A percentile compares a stretch with the other conserved stretches of the same genome.
Conservation (phyloP, 1,140 invertebrate genomes). For the Geopemphigus sp. region DNA sequence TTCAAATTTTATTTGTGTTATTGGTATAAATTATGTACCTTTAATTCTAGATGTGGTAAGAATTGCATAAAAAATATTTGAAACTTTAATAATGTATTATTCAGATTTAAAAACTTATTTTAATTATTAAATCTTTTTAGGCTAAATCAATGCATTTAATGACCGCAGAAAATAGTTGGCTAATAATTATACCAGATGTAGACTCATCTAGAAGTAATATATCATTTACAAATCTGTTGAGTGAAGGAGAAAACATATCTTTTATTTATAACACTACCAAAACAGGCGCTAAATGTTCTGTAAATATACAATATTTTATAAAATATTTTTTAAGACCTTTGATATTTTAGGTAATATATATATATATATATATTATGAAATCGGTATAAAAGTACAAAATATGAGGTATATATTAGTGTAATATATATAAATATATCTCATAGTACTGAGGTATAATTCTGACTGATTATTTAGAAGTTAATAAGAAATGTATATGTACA, state of each 20-base stretch:
- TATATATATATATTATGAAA: background rate
- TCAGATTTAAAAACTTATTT: background rate
- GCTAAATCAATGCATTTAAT: conserved; percentile 67
- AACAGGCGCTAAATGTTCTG: conserved; percentile 58
- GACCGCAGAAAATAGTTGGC: conserved; percentile 71
- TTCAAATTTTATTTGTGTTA: conserved; percentile 50
- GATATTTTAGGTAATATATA: too few relatives aligned
- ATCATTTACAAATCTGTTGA: conserved; percentile 61
- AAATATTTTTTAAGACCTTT: background rate
- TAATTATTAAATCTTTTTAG: conserved; percentile 54
- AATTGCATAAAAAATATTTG: background rate
- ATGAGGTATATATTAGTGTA: too few relatives aligned
- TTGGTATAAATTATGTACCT: conserved; percentile 64
- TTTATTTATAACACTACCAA: conserved; percentile 72
- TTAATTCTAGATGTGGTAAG: conserved; percentile 62
- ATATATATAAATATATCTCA: too few relatives aligned
- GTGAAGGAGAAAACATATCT: conserved; percentile 79
- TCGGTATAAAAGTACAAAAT: too few relatives aligned
- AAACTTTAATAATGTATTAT: background rate
- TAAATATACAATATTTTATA: conserved; percentile 55
- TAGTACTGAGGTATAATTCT: too few relatives aligned
- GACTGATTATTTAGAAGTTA: too few relatives aligned
- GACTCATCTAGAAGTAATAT: conserved; percentile 58
- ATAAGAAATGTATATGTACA: too few relatives aligned
- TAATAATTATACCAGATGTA: conserved; percentile 71